phyloP scores from a whole-genome alignment of 2,797 vertebrate species.

The Pseudochirops cupreus region DNA sequence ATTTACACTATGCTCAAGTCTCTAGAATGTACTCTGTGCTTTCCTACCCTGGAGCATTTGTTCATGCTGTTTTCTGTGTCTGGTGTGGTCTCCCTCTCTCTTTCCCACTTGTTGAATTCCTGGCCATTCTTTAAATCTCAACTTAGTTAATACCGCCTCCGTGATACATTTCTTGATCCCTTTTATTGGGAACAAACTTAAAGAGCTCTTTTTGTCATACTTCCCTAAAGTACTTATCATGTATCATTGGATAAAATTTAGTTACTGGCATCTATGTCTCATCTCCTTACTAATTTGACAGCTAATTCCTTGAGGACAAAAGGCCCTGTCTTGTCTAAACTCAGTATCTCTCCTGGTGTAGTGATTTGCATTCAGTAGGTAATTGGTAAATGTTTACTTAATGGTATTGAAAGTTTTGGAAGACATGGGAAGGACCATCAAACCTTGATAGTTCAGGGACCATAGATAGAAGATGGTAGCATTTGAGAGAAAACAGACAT shows the following conservation, averaged over 20 bases:
- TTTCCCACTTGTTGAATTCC: neutral
- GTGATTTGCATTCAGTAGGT: neutral
- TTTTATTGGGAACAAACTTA: neutral
- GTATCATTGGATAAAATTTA: neutral
- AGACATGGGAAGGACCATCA: neutral
- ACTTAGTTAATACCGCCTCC: neutral
- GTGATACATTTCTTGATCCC: neutral
- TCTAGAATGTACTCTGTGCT: neutral
- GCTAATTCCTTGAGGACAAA: neutral
- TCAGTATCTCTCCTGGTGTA: neutral
- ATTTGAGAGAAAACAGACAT: neutral
- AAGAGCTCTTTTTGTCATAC: neutral
- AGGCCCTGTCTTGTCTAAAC: neutral
- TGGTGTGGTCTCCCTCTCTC: neutral
- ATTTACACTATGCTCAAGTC: neutral
- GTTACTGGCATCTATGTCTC: neutral
- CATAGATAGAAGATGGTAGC: neutral
- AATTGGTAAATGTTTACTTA: neutral
- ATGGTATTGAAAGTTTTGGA: neutral
- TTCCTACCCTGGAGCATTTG: neutral
- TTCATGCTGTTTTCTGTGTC: neutral
- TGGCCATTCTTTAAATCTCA: neutral
- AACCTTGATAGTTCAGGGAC: neutral
- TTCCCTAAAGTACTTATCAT: neutral
- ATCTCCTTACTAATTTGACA: neutral